Evolutionary conservation across 2,888 invertebrate species (phyloP).

Genomic region (Ferdinandea cuprea): DNA sequence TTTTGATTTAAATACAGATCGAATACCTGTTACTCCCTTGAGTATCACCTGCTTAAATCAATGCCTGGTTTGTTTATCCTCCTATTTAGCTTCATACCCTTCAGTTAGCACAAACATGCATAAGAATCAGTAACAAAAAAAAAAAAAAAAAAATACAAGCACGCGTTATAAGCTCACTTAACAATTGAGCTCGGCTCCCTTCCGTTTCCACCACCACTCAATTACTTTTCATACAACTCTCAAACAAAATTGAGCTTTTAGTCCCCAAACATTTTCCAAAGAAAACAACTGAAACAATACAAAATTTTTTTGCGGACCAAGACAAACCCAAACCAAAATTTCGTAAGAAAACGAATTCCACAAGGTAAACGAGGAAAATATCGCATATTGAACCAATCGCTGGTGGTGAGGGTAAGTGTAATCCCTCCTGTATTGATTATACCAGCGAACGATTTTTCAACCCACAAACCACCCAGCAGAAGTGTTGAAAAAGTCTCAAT

Average conservation of each 20-base stretch:
- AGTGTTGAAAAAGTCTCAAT: not conserved
- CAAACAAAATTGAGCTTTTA: not conserved
- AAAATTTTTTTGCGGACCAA: no score
- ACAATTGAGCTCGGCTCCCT: no score
- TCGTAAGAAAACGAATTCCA: not conserved
- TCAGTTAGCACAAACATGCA: no score
- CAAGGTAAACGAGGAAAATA: not conserved
- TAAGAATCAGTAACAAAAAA: no score
- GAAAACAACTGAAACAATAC: no score
- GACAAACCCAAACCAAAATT: not conserved
- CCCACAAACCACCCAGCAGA: not conserved
- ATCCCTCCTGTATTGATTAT: constrained; percentile 31
- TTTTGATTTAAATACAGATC: no score
- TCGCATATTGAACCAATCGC: not conserved
- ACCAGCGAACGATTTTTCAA: constrained; percentile 9
- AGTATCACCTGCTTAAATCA: no score
- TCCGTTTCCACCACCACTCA: not conserved
- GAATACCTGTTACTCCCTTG: no score
- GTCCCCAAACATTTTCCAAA: not conserved
- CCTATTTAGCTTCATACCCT: no score
- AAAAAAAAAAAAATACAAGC: not conserved
- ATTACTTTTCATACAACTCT: not conserved
- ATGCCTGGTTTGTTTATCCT: no score
- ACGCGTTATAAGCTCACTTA: not conserved
- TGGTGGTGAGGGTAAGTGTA: not conserved